Evolutionary conservation across 2,888 invertebrate genomes (phyloP).

Genomic region (Brassicogethes aeneus): DNA sequence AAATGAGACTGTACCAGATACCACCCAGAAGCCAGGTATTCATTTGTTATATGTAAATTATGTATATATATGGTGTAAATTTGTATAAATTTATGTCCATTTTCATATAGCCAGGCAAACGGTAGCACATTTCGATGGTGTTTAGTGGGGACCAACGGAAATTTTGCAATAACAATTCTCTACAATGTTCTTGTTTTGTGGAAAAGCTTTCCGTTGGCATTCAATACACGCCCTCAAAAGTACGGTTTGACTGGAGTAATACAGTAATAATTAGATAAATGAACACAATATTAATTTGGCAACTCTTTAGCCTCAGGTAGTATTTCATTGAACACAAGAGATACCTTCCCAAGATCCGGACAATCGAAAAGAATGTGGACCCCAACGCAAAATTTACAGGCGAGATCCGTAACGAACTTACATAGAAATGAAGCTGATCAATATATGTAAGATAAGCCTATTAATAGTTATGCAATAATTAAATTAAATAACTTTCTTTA

Average conservation of each 20-base stretch:
- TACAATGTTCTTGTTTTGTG: too few relatives aligned
- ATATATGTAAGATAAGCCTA: background rate
- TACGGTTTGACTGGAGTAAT: too few relatives aligned
- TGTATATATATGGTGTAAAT: slow-evolving; percentile 19
- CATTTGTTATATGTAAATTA: slow-evolving; percentile 20
- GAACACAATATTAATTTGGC: too few relatives aligned
- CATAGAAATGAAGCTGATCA: background rate
- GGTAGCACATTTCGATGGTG: too few relatives aligned
- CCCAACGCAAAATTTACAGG: slow-evolving; percentile 18
- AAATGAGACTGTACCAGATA: slow-evolving; percentile 24
- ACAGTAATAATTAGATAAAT: too few relatives aligned
- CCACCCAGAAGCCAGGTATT: slow-evolving; percentile 35
- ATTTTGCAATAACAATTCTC: too few relatives aligned
- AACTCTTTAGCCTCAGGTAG: slow-evolving; percentile 41
- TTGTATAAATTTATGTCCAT: slow-evolving; percentile 10
- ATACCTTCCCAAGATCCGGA: slow-evolving; percentile 32
- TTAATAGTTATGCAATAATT: too few relatives aligned
- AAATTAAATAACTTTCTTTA: too few relatives aligned
- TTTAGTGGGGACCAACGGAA: too few relatives aligned
- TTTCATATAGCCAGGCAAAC: too few relatives aligned
- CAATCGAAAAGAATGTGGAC: slow-evolving; percentile 30
- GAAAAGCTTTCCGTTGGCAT: too few relatives aligned
- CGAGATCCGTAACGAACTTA: slow-evolving; percentile 27
- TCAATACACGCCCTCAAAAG: too few relatives aligned
- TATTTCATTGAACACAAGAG: slow-evolving; percentile 35